These are phyloP conservation scores for Apostichopus japonicus DNA, from an alignment of 35 echinoderm and acorn worm species.

Conservation along the genomic window DNA sequence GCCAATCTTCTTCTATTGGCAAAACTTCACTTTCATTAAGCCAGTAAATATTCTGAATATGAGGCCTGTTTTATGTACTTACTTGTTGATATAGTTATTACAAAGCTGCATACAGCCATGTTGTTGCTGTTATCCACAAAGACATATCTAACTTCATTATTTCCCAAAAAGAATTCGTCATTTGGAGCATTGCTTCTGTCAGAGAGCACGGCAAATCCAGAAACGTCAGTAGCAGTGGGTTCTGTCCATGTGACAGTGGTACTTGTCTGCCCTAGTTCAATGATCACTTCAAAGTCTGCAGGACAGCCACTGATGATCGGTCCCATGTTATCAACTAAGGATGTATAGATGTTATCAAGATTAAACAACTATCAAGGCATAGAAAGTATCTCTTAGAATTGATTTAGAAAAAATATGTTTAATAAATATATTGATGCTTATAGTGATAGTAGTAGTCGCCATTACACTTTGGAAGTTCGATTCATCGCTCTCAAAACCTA, in stretches of 20 bases:
- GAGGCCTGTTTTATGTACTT: neutral
- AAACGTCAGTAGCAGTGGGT: slow-evolving; percentile 73
- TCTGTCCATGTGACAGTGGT: slow-evolving; percentile 68
- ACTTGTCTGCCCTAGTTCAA: slow-evolving; percentile 30
- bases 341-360: too few relatives aligned
- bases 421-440: too few relatives aligned
- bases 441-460: too few relatives aligned
- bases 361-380: too few relatives aligned
- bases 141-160: neutral
- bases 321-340: neutral
- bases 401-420: too few relatives aligned
- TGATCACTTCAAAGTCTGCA: slow-evolving; percentile 13
- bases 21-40: too few relatives aligned
- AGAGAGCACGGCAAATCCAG: neutral
- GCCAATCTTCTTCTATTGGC: too few relatives aligned
- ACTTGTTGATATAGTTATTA: neutral
- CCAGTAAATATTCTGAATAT: too few relatives aligned
- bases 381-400: too few relatives aligned
- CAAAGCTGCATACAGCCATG: neutral
- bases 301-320: slow-evolving; percentile 66
- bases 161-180: neutral
- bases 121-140: slow-evolving; percentile 12
- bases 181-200: neutral
- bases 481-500: too few relatives aligned
- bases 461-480: too few relatives aligned